These are phyloP conservation scores for Rhaphigaster nebulosa DNA, from an alignment of 2,888 invertebrate genomes.

Conservation along the genomic window DNA sequence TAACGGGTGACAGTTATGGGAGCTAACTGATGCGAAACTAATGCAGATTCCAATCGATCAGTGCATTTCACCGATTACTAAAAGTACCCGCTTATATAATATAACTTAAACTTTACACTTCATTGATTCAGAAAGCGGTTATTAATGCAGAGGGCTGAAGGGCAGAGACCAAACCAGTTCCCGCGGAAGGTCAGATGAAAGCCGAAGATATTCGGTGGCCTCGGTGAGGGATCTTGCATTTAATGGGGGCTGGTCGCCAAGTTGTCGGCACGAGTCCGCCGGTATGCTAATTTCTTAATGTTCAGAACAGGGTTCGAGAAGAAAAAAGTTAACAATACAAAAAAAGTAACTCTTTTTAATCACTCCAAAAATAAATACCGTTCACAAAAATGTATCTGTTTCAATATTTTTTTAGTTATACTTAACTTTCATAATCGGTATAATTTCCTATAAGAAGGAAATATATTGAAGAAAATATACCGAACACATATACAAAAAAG, in stretches of 20 bases:
- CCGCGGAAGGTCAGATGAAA: slow-evolving; percentile 8
- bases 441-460: no score
- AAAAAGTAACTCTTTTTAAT: no score
- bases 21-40: no score
- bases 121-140: not conserved
- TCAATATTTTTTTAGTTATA: no score
- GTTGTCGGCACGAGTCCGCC: not conserved
- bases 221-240: not conserved
- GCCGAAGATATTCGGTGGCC: slow-evolving; percentile 12
- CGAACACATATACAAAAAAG: no score
- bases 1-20: no score
- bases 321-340: not conserved
- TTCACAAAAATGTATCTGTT: no score
- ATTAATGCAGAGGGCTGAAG: not conserved
- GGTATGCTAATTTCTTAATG: not conserved
- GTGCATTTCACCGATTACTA: not conserved
- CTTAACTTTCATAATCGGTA: no score
- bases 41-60: not conserved
- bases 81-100: not conserved
- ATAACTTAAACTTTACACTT: not conserved
- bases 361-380: no score
- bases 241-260: not conserved
- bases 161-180: not conserved
- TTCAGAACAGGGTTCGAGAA: not conserved
- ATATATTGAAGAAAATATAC: no score